Base-by-base conservation (phyloP, 2,888 invertebrate species). In the Zonitis immaculata region DNA sequence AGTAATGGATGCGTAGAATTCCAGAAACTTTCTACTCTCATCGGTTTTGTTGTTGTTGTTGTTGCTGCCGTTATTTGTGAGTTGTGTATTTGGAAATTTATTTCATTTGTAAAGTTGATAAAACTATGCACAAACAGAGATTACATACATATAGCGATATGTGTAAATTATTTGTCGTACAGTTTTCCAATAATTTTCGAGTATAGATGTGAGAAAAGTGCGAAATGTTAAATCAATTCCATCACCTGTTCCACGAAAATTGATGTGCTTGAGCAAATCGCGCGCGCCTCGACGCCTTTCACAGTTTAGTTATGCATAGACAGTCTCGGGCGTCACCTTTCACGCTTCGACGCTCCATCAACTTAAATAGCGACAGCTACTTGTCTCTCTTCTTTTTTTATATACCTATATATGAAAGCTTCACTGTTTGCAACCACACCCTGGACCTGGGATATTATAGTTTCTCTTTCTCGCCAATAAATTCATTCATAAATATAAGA, bases 321-420 rank as follows among this genome's bases (percentile, higher is more conserved):
- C 67, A 64, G 66, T 65, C 63, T 56, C 66, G 59, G 60, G 62
- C 64, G 66, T 69, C 66, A 68, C 66, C 66, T 67, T 67, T 68
- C 64, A 63, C 66, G 66, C 68, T 59, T 60, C 63, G 62, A 61
- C 58, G 66, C 69, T 67, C 66, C 67, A 65, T 70, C 68, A 66
- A 64, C 60, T 60, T 62, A 68, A 69, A 69, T 64, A 68, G 64
- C 66, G 68, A 68, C 66, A 67, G 67, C 67, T 63, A 68, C 67
- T 68, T 67, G 62, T 52, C 45, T 12, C 28, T 47, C 43, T 51
- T 16, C 48, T 47, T 26, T 30, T 30, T 26, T 47, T 51, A 44
- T 42, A 28, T 28, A 39, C 32, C 47, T 42, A 8, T 30, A 11
- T 12, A 8, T 18, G n/a, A n/a, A n/a, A n/a, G n/a, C n/a, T n/a